A percentile compares a stretch with the other conserved stretches of the same genome.
phyloP scores from a whole-genome alignment of 2,797 vertebrate species.

The Paramormyrops hopkinsi region DNA sequence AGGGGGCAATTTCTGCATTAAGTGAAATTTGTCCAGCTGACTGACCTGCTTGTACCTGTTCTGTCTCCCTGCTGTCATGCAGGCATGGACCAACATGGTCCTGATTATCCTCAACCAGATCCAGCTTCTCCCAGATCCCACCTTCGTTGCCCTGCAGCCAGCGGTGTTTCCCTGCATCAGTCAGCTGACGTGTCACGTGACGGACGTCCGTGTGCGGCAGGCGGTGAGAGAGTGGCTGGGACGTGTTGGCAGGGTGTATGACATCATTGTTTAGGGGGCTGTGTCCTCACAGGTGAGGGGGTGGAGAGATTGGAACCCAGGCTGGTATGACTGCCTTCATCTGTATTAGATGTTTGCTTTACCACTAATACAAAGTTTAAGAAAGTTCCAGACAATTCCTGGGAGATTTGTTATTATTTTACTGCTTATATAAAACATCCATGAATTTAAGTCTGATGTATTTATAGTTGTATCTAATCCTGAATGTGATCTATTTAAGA shows the following conservation, averaged over 20 bases:
- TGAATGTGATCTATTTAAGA: slow-evolving; percentile 11
- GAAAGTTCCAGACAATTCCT: slow-evolving; percentile 7
- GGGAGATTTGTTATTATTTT: slow-evolving; percentile 15
- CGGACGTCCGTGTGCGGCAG: slow-evolving; percentile 80
- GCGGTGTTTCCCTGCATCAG: slow-evolving; percentile 90
- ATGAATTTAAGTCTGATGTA: slow-evolving; percentile 36
- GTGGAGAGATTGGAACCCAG: neutral
- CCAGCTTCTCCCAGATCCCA: slow-evolving; percentile 79
- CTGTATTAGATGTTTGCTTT: slow-evolving; percentile 27
- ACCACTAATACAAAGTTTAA: slow-evolving; percentile 3
- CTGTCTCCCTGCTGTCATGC: neutral
- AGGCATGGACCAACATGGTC: slow-evolving; percentile 99
- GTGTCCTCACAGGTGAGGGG: neutral
- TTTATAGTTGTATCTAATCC: neutral
- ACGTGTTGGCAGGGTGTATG: slow-evolving; percentile 85
- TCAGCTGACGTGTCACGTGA: slow-evolving; percentile 92
- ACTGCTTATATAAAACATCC: slow-evolving; percentile 15
- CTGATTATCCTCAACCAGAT: slow-evolving; percentile 90
- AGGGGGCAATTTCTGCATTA: neutral
- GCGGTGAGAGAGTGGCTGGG: slow-evolving; percentile 90
- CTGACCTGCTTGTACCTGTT: neutral
- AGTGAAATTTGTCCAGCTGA: neutral
- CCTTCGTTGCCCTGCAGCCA: slow-evolving; percentile 84
- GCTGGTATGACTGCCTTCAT: slow-evolving; percentile 13
- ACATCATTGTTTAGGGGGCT: slow-evolving; percentile 64